These are phyloP conservation scores for Neuroscelio doddi DNA, from an alignment of 2,888 invertebrate genomes.

Conservation along the genomic window DNA sequence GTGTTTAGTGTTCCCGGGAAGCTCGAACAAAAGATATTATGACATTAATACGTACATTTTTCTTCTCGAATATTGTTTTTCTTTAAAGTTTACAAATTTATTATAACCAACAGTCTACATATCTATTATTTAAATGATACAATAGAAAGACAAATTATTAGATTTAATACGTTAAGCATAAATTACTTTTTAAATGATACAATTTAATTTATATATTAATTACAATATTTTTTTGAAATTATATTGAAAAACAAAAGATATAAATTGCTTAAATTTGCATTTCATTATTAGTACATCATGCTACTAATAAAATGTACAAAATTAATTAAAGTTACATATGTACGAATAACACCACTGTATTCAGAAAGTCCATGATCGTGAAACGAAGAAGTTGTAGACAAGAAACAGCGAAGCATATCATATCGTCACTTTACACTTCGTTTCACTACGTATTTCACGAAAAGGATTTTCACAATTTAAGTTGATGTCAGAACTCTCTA, in stretches of 20 bases:
- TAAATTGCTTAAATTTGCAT: too few relatives aligned
- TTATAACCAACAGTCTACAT: slow-evolving; percentile 1
- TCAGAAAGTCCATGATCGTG: slow-evolving; percentile 21
- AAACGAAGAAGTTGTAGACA: slow-evolving; percentile 18
- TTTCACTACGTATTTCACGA: slow-evolving; percentile 46
- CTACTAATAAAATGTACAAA: too few relatives aligned
- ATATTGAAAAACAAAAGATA: too few relatives aligned
- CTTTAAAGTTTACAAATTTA: slow-evolving; percentile 2
- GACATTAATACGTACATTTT: slow-evolving; percentile 7
- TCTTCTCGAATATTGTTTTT: not conserved
- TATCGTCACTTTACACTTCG: slow-evolving; percentile 54
- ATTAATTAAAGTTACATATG: too few relatives aligned
- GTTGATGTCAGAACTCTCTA: slow-evolving; percentile 27
- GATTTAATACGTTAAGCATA: slow-evolving; percentile 23
- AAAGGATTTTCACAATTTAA: slow-evolving; percentile 43
- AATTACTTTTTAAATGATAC: slow-evolving; percentile 1
- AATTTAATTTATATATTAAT: too few relatives aligned
- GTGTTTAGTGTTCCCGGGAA: slow-evolving; percentile 5
- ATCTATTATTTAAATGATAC: too few relatives aligned
- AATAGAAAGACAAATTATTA: too few relatives aligned
- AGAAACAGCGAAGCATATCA: slow-evolving; percentile 40
- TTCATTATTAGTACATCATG: too few relatives aligned
- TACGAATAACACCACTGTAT: slow-evolving; percentile 15
- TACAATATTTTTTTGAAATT: too few relatives aligned
- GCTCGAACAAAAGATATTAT: slow-evolving; percentile 5